Evolutionary conservation across 2,888 invertebrate species (phyloP), one percentile per base, ranked within the genome.

Genomic region (Agonopterix subpropinquella): DNA sequence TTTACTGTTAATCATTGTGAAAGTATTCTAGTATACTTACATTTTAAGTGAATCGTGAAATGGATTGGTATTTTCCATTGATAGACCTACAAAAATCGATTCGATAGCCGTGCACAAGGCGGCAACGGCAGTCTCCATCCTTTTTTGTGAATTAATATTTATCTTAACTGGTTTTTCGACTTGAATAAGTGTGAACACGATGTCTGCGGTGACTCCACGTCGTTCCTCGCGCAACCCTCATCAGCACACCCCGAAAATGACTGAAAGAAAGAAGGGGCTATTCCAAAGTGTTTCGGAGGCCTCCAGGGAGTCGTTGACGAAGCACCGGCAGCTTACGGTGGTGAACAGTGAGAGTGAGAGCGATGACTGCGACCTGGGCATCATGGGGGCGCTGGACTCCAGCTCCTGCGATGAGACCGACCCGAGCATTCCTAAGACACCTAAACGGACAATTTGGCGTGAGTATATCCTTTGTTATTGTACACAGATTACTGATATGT

Each of bases 181-280:
- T 44, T 50, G 57, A 61, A 53, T 60, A 49, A 63, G 54, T 61
- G 56, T 60, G 53, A 36, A 48, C 59, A 59, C 57, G 35, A 88
- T 87, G 87, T 73, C 87, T 58, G 69, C 80, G 57, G 69, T 64
- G 53, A 87, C 89, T 18, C 89, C 89, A 10, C 72, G 85, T 41
- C 80, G 86, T 50, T 83, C 84, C 11, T 58, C 77, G 51, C 76
- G 86, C 9, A 56, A 75, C 50, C 76, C 80, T 8, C 77, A 80
- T 49, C 75, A 59, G 44, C 86, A 89, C 55, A 92, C 92, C 1
- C 90, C 92, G 2, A 89, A 89, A 62, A 82, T 92, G 70, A 86
- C 90, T 0, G 91, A 91, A 57, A 85, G 92, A 35, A 91, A 93
- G 63, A 90, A 92, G 56, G 90, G 91, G 56, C 79, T 93, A 55